Base-by-base conservation (phyloP, 2,797 vertebrate genomes). In the Tenualosa thibaudeaui region DNA sequence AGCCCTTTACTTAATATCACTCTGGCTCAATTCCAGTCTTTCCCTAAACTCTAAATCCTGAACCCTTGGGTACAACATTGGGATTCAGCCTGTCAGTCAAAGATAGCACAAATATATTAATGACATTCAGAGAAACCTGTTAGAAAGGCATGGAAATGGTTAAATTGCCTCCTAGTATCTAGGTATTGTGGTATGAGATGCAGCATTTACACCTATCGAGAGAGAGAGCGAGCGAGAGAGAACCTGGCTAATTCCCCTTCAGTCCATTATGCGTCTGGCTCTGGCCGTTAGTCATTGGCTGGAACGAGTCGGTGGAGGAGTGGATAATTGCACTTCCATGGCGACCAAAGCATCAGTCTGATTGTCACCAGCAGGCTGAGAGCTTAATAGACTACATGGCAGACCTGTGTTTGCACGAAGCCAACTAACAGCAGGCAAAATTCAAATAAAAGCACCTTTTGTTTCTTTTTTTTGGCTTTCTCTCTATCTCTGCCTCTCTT, bases 291-390 rank as follows among this genome's bases (percentile, higher is more conserved):
- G 62, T 26, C 62, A 65, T 65, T 71, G 65, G 65, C 65, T 37
- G 31, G 62, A 68, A 2, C 26, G 26, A 31, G 62, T 68, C 54
- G 62, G 24, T 2, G 65, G 26, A 71, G 26, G 26, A 71, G 65
- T 71, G 65, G 65, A 37, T 71, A 71, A 71, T 71, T 31, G 65
- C 26, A 31, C 65, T 31, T 37, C 65, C 65, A 71, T 71, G 26
- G 65, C 65, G 31, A 71, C 65, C 13, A 12, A 37, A 71, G 65
- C 65, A 71, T 71, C 26, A 6, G 13, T 31, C 24, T 65, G 62
- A 65, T 65, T 65, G 62, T 71, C 31, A 71, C 26, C 31, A 71
- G 65, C 13, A 37, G 31, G 31, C 65, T 71, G 5, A 82, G 46
- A n/a, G 82, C 62, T 46, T 51, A 22, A 84, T 19, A 78, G 49